Conservation (phyloP, 2,888 invertebrate genomes). For the Rhabditoides inermis region DNA sequence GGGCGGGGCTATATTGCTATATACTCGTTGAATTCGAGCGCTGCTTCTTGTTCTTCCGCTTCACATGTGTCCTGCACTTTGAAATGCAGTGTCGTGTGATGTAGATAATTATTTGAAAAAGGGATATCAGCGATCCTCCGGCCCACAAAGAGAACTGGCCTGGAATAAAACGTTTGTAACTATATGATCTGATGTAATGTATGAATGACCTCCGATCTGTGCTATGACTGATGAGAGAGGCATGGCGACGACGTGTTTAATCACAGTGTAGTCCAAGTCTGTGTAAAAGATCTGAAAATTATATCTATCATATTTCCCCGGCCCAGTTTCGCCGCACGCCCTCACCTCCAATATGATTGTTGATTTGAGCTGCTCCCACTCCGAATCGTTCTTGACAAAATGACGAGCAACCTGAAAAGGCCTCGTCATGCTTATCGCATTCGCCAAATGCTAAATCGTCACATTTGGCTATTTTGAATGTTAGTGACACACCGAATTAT, state of each 20-base stretch:
- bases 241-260: slow-evolving; percentile 43
- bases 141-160: slow-evolving; percentile 48
- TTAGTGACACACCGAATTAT: too few species aligned
- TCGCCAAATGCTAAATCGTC: background rate
- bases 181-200: too few species aligned
- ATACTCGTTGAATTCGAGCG: too few species aligned
- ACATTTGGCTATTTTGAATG: too few species aligned
- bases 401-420: slow-evolving; percentile 8
- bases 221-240: slow-evolving; percentile 39
- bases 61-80: too few species aligned
- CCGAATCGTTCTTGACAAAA: slow-evolving; percentile 11
- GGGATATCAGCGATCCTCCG: slow-evolving; percentile 41
- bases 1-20: too few species aligned
- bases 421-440: background rate
- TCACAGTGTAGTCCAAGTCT: slow-evolving; percentile 39
- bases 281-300: slow-evolving; percentile 31
- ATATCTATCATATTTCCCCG: slow-evolving; percentile 10
- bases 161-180: too few species aligned
- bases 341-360: slow-evolving; percentile 32
- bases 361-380: slow-evolving; percentile 22
- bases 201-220: slow-evolving; percentile 49
- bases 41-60: too few species aligned
- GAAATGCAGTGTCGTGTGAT: slow-evolving; percentile 11
- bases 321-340: background rate
- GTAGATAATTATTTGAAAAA: slow-evolving; percentile 40